phyloP scores from a whole-genome alignment of 1,140 invertebrate species.

The Drosophila ambigua region DNA sequence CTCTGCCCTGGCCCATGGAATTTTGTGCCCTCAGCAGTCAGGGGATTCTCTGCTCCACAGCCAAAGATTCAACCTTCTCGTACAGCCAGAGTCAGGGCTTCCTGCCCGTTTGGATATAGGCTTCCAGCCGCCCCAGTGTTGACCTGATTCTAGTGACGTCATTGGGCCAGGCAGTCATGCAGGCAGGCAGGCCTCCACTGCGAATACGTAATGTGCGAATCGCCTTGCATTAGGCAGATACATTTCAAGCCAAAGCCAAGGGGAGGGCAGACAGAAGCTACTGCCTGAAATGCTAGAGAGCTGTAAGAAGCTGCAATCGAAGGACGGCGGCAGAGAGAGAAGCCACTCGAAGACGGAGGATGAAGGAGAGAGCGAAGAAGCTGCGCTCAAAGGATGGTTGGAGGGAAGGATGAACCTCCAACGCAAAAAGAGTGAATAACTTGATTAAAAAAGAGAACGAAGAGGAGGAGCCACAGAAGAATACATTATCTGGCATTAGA shows the following conservation, averaged over 20 bases:
- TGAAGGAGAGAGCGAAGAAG: slow-evolving; percentile 1
- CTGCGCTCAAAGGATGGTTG: too few species aligned
- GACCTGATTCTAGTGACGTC: slow-evolving; percentile 78
- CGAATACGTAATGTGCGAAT: slow-evolving; percentile 55
- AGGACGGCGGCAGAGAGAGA: too few species aligned
- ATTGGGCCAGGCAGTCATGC: slow-evolving; percentile 43
- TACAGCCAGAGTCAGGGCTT: background rate
- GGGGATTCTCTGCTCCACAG: slow-evolving; percentile 7
- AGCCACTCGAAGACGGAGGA: background rate
- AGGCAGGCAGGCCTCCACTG: slow-evolving; percentile 37
- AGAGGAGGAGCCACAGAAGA: slow-evolving; percentile 4
- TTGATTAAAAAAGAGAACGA: slow-evolving; percentile 33
- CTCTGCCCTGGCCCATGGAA: background rate
- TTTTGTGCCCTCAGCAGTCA: background rate
- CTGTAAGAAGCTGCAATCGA: too few species aligned
- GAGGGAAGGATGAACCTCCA: too few species aligned
- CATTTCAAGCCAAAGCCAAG: slow-evolving; percentile 5
- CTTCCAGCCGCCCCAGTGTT: slow-evolving; percentile 22
- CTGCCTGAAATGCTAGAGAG: too few species aligned
- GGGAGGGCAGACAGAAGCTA: too few species aligned
- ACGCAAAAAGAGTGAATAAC: slow-evolving; percentile 19
- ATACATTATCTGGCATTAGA: slow-evolving; percentile 27
- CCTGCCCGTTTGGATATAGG: background rate
- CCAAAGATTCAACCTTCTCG: too few species aligned
- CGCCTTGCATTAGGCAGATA: slow-evolving; percentile 35